Percentiles rank a stretch among this genome's conserved stretches.
Conservation (phyloP, 2,888 invertebrate species). For the Tortricodes alternella region DNA sequence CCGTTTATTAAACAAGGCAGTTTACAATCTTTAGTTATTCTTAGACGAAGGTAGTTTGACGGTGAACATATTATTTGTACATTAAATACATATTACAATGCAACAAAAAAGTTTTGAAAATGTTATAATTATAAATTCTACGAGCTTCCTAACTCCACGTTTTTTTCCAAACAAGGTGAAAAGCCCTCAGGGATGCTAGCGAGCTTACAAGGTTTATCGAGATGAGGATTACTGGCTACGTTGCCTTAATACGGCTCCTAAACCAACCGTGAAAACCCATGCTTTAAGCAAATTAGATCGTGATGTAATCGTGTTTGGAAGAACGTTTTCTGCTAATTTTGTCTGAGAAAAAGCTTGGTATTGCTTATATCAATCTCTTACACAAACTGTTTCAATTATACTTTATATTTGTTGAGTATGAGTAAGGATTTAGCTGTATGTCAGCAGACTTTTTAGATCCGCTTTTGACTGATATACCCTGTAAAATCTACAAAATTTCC, state of each 20-base stretch:
- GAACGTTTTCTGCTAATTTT: neutral
- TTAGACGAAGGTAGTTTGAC: too few species aligned
- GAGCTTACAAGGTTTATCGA: slow-evolving; percentile 19
- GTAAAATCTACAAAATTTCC: too few species aligned
- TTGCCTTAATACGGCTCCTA: neutral
- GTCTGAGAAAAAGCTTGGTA: neutral
- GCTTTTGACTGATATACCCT: too few species aligned
- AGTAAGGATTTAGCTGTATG: too few species aligned
- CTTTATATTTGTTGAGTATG: too few species aligned
- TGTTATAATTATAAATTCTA: too few species aligned
- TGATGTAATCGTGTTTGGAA: neutral
- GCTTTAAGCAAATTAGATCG: neutral
- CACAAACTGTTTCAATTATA: neutral
- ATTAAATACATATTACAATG: too few species aligned
- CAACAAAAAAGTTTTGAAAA: too few species aligned
- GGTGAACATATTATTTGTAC: too few species aligned
- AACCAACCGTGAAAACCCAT: neutral
- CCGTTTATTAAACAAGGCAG: too few species aligned
- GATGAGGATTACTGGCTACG: slow-evolving; percentile 16
- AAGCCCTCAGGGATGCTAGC: slow-evolving; percentile 4
- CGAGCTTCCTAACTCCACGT: neutral
- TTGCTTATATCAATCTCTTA: neutral
- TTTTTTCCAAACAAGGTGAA: slow-evolving; percentile 1
- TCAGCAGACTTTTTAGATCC: too few species aligned
- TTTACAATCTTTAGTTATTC: too few species aligned